These are phyloP conservation scores for Toxotes jaculatrix DNA, from an alignment of 2,113 vertebrate species.

Conservation along the genomic window DNA sequence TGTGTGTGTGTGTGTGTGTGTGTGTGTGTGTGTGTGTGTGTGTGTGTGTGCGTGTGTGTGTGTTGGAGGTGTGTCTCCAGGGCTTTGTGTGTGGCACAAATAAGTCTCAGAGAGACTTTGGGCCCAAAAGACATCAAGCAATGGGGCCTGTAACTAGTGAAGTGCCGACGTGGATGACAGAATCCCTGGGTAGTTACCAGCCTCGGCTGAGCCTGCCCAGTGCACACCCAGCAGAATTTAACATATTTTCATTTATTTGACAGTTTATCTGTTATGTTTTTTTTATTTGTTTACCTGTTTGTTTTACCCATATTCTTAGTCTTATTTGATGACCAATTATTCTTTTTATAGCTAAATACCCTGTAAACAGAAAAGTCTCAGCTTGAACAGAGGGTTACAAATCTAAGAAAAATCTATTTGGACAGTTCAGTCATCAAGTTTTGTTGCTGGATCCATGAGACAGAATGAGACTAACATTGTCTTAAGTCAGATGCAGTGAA, in stretches of 20 bases:
- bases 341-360: too few relatives aligned
- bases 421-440: background rate
- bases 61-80: slow-evolving; percentile 56
- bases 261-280: background rate
- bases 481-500: background rate
- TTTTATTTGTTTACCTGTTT: background rate
- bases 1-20: slow-evolving; percentile 42
- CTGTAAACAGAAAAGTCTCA: too few relatives aligned
- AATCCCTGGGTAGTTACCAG: slow-evolving; percentile 51
- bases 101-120: slow-evolving; percentile 72
- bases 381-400: too few relatives aligned
- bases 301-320: background rate
- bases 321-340: too few relatives aligned
- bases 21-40: slow-evolving; percentile 25
- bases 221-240: slow-evolving; percentile 11
- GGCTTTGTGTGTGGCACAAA: slow-evolving; percentile 65
- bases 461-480: background rate
- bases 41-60: slow-evolving; percentile 28
- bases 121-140: slow-evolving; percentile 53
- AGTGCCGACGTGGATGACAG: slow-evolving; percentile 41
- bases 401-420: too few relatives aligned
- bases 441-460: background rate
- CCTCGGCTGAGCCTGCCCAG: slow-evolving; percentile 19
- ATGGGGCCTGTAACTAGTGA: slow-evolving; percentile 66
- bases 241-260: background rate